These are phyloP conservation scores for Campoplex capitator DNA, from an alignment of 2,888 invertebrate species.

Conservation along the genomic window DNA sequence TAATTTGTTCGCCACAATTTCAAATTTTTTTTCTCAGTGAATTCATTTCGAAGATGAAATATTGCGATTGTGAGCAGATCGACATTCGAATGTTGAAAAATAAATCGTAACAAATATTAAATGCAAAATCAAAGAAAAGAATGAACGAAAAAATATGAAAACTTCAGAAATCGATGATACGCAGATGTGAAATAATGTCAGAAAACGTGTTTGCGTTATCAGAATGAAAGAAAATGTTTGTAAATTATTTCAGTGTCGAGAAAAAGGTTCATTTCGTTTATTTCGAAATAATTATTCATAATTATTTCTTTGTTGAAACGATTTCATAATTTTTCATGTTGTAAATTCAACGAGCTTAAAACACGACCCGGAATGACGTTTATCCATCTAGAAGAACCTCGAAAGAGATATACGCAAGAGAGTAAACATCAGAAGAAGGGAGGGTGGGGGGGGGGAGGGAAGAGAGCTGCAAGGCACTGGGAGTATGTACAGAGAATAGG, in stretches of 20 bases:
- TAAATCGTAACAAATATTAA: not conserved
- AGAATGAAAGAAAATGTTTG: not conserved
- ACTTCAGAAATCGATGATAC: not conserved
- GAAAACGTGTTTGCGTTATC: not conserved
- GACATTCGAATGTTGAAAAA: not conserved
- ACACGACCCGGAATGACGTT: slow-evolving; percentile 46
- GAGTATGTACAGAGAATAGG: slow-evolving; percentile 10
- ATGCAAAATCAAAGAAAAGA: not conserved
- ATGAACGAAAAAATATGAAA: not conserved
- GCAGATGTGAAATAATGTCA: not conserved
- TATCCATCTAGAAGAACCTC: slow-evolving; percentile 11
- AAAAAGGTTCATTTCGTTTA: not conserved
- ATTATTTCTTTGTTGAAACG: not conserved
- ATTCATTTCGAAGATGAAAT: too few relatives aligned
- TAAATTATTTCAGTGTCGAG: not conserved
- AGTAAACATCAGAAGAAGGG: not conserved
- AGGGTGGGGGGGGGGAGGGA: not conserved
- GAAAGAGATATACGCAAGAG: slow-evolving; percentile 17
- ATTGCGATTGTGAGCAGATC: too few relatives aligned
- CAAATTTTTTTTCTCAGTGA: too few relatives aligned
- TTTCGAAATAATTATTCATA: slow-evolving; percentile 20
- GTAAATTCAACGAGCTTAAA: not conserved
- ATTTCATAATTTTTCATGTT: slow-evolving; percentile 3
- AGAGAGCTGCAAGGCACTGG: not conserved
- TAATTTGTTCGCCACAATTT: too few relatives aligned